These are phyloP conservation scores for Takifugu bimaculatus DNA, from an alignment of 2,113 vertebrate species.

Conservation along the genomic window DNA sequence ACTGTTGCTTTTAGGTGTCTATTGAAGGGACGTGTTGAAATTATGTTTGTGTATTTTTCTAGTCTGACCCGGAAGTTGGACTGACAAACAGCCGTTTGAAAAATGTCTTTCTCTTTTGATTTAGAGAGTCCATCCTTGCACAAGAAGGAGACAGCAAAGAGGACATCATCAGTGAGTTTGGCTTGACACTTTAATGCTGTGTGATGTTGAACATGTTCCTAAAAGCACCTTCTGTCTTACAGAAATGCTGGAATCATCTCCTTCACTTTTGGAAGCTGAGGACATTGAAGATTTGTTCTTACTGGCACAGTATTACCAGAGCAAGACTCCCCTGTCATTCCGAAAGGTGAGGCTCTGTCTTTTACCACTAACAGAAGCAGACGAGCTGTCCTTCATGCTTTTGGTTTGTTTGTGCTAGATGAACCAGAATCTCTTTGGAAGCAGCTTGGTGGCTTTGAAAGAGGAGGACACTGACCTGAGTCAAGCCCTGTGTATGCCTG, in stretches of 20 bases:
- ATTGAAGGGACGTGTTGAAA: not conserved
- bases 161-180: conserved; percentile 86
- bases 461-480: conserved; percentile 95
- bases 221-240: conserved; percentile 12
- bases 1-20: not conserved
- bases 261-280: conserved; percentile 84
- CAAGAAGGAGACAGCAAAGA: conserved; percentile 85
- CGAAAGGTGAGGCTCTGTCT: conserved; percentile 80
- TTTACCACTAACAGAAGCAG: not conserved
- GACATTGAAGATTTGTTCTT: conserved; percentile 95
- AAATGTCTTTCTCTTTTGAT: conserved; percentile 23
- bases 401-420: conserved; percentile 71
- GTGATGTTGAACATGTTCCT: not conserved
- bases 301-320: conserved; percentile 95
- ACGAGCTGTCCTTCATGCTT: too few relatives aligned
- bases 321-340: conserved; percentile 94
- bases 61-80: too few relatives aligned
- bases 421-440: conserved; percentile 95
- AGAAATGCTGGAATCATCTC: conserved; percentile 88
- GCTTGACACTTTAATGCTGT: conserved; percentile 2
- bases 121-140: conserved; percentile 85
- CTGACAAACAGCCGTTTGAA: not conserved
- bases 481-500: conserved; percentile 91
- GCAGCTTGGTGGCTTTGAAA: conserved; percentile 91
- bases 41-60: conserved; percentile 20